phyloP scores from a whole-genome alignment of 37 sponge, comb jelly and placozoan genomes.

The Spongilla lacustris region DNA sequence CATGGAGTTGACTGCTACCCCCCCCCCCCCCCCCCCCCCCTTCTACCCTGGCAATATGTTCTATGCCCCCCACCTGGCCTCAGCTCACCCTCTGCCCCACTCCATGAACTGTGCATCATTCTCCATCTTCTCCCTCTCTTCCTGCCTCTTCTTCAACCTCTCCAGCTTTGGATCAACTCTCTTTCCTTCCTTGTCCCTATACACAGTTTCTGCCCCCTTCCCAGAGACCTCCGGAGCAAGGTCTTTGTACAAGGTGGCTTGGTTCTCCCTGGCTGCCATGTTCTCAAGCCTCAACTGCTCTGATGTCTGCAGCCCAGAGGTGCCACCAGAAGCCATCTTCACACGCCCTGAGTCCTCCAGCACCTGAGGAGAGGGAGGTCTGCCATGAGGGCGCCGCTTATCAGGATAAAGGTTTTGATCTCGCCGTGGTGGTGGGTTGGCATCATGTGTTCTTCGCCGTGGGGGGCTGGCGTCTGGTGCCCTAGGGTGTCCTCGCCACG shows the following conservation, averaged over 20 bases:
- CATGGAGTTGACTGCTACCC: no score
- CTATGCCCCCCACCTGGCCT: no score
- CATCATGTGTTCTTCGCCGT: background rate
- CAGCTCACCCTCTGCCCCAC: constrained; percentile 93
- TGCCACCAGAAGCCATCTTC: constrained; percentile 40
- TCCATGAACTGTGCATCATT: constrained; percentile 76
- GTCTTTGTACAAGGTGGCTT: constrained; percentile 14
- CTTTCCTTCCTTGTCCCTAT: constrained; percentile 84
- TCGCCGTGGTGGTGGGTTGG: background rate
- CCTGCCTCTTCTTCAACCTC: constrained; percentile 50
- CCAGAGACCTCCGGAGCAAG: constrained; percentile 57
- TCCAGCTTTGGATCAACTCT: constrained; percentile 76
- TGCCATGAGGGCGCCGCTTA: no score
- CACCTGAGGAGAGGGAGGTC: background rate
- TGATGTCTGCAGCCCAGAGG: constrained; percentile 64
- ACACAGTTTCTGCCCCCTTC: constrained; percentile 72
- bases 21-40: no score
- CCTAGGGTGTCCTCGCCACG: background rate
- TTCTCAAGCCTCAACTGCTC: constrained; percentile 35
- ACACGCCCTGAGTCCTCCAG: background rate
- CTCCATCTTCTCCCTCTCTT: constrained; percentile 70
- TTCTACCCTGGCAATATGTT: no score
- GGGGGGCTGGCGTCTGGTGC: constrained; percentile 7
- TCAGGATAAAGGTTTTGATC: no score
- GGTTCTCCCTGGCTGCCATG: background rate